Evolutionary conservation across 2,113 vertebrate species (phyloP).

Genomic region (Rhynchomys soricoides): DNA sequence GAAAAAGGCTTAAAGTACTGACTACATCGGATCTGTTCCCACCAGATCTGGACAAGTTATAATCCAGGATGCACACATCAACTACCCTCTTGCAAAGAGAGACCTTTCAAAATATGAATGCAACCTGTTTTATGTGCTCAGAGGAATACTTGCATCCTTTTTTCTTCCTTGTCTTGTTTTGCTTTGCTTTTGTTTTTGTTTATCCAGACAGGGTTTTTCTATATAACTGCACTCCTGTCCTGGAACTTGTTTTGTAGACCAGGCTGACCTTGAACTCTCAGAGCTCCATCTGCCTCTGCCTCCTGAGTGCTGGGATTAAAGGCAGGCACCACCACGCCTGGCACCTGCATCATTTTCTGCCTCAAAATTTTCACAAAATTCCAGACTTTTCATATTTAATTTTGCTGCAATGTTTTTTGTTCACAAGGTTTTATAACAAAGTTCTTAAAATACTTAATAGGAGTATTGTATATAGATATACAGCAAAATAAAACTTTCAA

Average conservation of each 20-base stretch:
- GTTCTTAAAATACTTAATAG: not conserved
- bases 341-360: not conserved
- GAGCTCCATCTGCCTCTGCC: not conserved
- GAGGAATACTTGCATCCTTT: not conserved
- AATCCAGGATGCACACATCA: not conserved
- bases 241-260: not conserved
- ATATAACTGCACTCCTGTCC: not conserved
- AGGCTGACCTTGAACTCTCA: not conserved
- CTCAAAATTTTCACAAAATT: conserved; percentile 24
- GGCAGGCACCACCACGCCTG: not conserved
- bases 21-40: not conserved
- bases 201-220: not conserved
- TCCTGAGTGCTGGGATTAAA: not conserved
- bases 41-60: not conserved
- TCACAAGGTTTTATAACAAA: not conserved
- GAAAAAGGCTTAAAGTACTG: not conserved
- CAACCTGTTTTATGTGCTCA: not conserved
- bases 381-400: not conserved
- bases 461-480: not conserved
- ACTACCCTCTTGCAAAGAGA: not conserved
- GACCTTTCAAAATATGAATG: not conserved
- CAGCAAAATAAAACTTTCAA: conserved; percentile 46
- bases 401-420: not conserved
- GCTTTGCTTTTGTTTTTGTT: no score
- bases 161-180: no score